Evolutionary conservation across 2,888 invertebrate genomes (phyloP), one percentile per base, ranked within the genome.

Genomic region (Galerucella nymphaeae): DNA sequence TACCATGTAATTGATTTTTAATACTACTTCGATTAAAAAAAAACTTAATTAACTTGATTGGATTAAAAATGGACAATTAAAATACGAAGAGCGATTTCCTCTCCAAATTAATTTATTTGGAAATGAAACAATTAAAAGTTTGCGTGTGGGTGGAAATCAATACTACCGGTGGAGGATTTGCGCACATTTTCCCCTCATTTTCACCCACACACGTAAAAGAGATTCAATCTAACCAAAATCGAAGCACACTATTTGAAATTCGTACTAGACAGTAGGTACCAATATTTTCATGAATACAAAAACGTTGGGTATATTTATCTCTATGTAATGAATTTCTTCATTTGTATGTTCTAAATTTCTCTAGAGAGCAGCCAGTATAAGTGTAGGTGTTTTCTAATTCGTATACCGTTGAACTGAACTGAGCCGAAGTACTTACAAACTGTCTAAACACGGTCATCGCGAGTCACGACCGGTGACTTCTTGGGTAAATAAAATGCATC

Each of bases 121-220:
- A 57, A 66, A 71, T 66, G 20, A 48, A 59, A 68, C 61, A 72
- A 67, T 73, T 58, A 67, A 75, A 75, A 72, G 70, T 70, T 70
- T 70, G 70, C 75, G 70, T 64, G 72, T 67, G 63, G 50, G 67
- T 73, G 58, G 61, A 75, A 77, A 78, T 78, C 78, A 77, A 78
- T 78, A 76, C 73, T 78, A 76, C 72, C 76, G 76, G 76, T 73
- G 75, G 72, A 76, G 77, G 74, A 76, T 76, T 76, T 77, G 77
- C 76, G 77, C 77, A 75, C 77, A 76, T 75, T 73, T 74, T 75
- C 69, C 77, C 75, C 64, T 53, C 20, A 68, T 61, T 68, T 68
- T 61, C 68, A 68, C 68, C 68, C 68, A 68, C 68, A 61, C 61
- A 62, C 61, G 61, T 42, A 16, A 62, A 62, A 42, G 42, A 42